Percentiles rank a stretch among this genome's conserved stretches.
These are phyloP conservation scores for Melanotus villosus DNA, from an alignment of 2,888 invertebrate genomes.

Conservation along the genomic window DNA sequence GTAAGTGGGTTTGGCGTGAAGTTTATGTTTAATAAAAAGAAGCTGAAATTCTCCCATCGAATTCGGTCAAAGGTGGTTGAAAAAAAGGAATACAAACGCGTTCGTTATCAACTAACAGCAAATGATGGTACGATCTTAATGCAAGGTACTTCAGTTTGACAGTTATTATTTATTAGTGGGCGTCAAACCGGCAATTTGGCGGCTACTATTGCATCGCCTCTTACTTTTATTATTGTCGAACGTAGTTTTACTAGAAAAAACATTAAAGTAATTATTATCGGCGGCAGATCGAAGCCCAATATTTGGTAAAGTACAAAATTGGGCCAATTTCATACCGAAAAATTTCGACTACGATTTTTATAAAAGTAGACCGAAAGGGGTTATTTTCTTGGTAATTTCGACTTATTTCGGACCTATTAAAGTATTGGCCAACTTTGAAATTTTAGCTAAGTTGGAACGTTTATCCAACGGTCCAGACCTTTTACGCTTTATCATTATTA, in stretches of 20 bases:
- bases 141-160: conserved; percentile 36
- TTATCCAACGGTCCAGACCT: too few relatives aligned
- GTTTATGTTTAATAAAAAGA: too few relatives aligned
- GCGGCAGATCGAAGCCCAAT: conserved; percentile 1
- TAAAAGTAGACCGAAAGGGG: conserved; percentile 20
- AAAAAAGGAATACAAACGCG: too few relatives aligned
- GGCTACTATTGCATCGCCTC: conserved; percentile 42
- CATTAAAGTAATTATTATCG: conserved; percentile 24
- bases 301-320: conserved; percentile 38
- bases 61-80: too few relatives aligned
- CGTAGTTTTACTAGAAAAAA: conserved; percentile 24
- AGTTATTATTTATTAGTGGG: conserved; percentile 51
- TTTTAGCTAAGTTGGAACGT: conserved; percentile 6
- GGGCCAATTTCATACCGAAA: conserved; percentile 27
- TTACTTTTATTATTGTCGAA: conserved; percentile 34
- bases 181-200: conserved; percentile 51
- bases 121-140: conserved; percentile 16
- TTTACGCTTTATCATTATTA: too few relatives aligned
- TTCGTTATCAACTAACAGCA: conserved; percentile 22
- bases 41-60: too few relatives aligned
- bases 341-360: background rate
- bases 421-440: background rate
- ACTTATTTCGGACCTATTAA: background rate
- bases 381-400: conserved; percentile 29
- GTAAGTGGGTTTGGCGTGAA: too few relatives aligned